Percentiles rank a stretch among this genome's conserved stretches.
phyloP scores from a whole-genome alignment of 1,140 invertebrate species.

The Diorhabda elongata region DNA sequence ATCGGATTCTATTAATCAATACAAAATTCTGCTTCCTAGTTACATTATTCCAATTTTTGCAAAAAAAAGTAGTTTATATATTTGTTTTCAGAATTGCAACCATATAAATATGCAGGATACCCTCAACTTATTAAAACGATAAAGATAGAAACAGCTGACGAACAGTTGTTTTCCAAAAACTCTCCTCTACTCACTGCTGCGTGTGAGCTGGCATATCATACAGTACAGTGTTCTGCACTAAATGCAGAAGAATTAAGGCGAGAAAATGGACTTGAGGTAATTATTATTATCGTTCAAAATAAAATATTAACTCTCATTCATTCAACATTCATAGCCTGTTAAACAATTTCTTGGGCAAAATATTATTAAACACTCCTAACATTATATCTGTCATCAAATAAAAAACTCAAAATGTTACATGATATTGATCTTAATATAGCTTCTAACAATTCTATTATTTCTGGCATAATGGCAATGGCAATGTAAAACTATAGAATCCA shows the following conservation, averaged over 20 bases:
- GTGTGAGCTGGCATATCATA: constrained; percentile 93
- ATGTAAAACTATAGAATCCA: too few relatives aligned
- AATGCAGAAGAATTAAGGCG: constrained; percentile 96
- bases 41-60: too few relatives aligned
- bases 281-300: not conserved
- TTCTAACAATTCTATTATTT: too few relatives aligned
- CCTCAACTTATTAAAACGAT: constrained; percentile 96
- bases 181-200: constrained; percentile 84
- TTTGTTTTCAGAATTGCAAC: constrained; percentile 70
- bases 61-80: too few relatives aligned
- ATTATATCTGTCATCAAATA: not conserved
- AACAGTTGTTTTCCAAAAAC: constrained; percentile 86
- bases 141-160: constrained; percentile 87
- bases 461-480: too few relatives aligned
- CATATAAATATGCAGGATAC: constrained; percentile 99
- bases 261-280: constrained; percentile 85
- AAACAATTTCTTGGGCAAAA: not conserved
- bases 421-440: too few relatives aligned
- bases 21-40: too few relatives aligned
- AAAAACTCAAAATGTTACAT: not conserved
- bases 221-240: constrained; percentile 91
- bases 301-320: not conserved
- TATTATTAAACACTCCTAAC: not conserved
- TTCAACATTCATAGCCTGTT: not conserved
- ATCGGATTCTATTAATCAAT: too few relatives aligned